Base-by-base conservation (phyloP, 2,888 invertebrate genomes). In the Cerceris rybyensis region DNA sequence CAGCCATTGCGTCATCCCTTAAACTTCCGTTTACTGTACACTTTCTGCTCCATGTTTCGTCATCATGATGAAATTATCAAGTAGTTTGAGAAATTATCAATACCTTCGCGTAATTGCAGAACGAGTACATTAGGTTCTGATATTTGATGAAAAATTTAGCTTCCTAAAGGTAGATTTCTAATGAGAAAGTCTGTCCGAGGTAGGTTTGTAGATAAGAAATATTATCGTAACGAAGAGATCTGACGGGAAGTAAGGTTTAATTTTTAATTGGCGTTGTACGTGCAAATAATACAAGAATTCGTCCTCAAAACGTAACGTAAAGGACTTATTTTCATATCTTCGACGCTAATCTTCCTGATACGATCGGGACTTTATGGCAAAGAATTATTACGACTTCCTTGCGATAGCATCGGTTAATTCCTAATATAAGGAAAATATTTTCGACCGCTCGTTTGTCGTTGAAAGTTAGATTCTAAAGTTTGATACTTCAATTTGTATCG, bases 1-100 rank as follows among this genome's bases (percentile, higher is more conserved):
- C 42, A 57, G 28, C 17, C 55, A 54, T 86, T 86, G 70, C 85
- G 77, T 86, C 84, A 87, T 46, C 70, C 77, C 68, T 69, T 63
- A 68, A 74, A 68, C 28, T 17, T 43, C 5, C 52, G n/a, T 46
- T 60, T 46, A 41, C 14, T 28, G 39, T 28, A 13, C 17, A 59
- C 63, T 60, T 16, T 60, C 46, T 41, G n/a, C 39, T 11, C 6
- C 11, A 9, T 7, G 61, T 71, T 75, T 70, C 68, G 43, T 78
- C 70, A 70, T 46, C 9, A 42, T 68, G 46, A 64, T 13, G 59
- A 17, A 72, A 28, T 28, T 28, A 1, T 28, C 1, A 72, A 43
- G 52, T 65, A 14, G 63, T 63, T 39, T 7, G 6, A 17, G 4
- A 7, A 28, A 55, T 55, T 55, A 55, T 55, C 50, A 5, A 50